These are phyloP conservation scores for Danio choprae DNA, from an alignment of 2,797 vertebrate species.

Conservation along the genomic window DNA sequence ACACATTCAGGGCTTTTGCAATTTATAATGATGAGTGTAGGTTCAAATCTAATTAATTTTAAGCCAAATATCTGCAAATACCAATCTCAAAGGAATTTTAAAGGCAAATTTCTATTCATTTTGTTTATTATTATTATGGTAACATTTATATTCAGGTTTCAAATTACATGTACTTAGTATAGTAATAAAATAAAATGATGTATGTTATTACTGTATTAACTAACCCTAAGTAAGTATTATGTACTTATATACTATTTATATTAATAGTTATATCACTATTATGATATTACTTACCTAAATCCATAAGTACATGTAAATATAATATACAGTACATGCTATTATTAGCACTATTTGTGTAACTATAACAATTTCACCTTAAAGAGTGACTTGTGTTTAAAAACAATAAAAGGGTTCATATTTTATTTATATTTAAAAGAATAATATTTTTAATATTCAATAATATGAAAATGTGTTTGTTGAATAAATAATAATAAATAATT, in stretches of 20 bases:
- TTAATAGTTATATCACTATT: too few relatives aligned
- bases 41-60: background rate
- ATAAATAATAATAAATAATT: too few relatives aligned
- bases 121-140: background rate
- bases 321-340: too few relatives aligned
- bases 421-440: too few relatives aligned
- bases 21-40: background rate
- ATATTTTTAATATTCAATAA: too few relatives aligned
- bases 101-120: background rate
- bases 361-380: background rate
- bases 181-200: background rate
- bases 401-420: background rate
- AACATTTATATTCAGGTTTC: background rate
- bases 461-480: too few relatives aligned
- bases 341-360: background rate
- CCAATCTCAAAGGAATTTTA: background rate
- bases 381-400: background rate
- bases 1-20: background rate
- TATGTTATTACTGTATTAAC: background rate
- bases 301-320: conserved; percentile 18
- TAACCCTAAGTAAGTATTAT: too few relatives aligned
- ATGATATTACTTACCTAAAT: too few relatives aligned
- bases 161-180: background rate
- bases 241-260: too few relatives aligned
- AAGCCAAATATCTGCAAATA: background rate